A percentile compares a stretch with the other conserved stretches of the same genome.
Evolutionary conservation across 2,888 invertebrate genomes (phyloP).

Genomic region (Andrena hattorfiana): DNA sequence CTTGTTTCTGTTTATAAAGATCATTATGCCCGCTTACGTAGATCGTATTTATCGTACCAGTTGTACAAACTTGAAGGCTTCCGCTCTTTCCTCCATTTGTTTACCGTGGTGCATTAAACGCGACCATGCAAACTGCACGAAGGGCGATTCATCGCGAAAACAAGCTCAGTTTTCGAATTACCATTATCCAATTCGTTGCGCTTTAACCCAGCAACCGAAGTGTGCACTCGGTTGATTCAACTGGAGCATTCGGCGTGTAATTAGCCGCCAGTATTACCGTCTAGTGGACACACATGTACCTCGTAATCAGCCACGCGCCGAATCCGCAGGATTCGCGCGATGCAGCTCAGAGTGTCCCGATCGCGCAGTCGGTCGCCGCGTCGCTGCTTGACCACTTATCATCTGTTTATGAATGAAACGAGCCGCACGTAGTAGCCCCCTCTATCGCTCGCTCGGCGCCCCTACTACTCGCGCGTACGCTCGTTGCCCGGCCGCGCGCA

Average conservation of each 20-base stretch:
- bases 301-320: neutral
- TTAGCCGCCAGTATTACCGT: no score
- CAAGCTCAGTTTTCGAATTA: no score
- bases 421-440: constrained; percentile 50
- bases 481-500: constrained; percentile 26
- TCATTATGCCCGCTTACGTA: constrained; percentile 33
- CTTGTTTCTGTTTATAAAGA: constrained; percentile 45
- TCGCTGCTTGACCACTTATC: constrained; percentile 64
- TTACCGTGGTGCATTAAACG: neutral
- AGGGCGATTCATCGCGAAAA: no score
- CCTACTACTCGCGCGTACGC: constrained; percentile 45
- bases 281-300: neutral
- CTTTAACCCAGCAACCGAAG: no score
- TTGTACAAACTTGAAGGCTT: constrained; percentile 18
- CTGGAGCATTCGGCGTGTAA: no score
- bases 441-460: constrained; percentile 34
- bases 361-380: constrained; percentile 15
- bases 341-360: constrained; percentile 50
- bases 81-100: neutral
- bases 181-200: no score
- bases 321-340: constrained; percentile 6
- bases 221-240: no score
- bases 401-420: constrained; percentile 67
- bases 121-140: no score
- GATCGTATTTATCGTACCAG: constrained; percentile 24